Evolutionary conservation across 2,888 invertebrate species (phyloP).

Genomic region (Mellilla xanthometata): DNA sequence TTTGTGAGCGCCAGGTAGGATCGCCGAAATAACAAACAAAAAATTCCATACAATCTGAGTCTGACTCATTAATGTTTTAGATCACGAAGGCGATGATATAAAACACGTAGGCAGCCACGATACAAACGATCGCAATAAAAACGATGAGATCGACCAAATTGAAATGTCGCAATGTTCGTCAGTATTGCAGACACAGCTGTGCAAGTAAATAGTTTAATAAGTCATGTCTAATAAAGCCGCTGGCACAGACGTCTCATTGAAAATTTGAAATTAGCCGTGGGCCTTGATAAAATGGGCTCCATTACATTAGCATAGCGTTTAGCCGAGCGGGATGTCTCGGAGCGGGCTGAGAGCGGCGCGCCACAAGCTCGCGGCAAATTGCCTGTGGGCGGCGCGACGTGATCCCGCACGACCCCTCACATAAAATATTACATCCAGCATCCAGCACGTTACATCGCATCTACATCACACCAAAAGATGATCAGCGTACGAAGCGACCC

Average conservation of each 20-base stretch:
- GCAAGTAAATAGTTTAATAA: slow-evolving; percentile 33
- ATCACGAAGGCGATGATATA: slow-evolving; percentile 21
- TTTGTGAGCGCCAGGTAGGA: slow-evolving; percentile 36
- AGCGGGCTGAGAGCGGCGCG: slow-evolving; percentile 45
- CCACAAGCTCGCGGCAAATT: slow-evolving; percentile 68
- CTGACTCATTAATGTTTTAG: slow-evolving; percentile 31
- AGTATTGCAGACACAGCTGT: slow-evolving; percentile 28
- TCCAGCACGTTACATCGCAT: slow-evolving; percentile 37
- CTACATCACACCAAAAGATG: slow-evolving; percentile 31
- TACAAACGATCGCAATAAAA: slow-evolving; percentile 21
- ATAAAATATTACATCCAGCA: slow-evolving; percentile 66
- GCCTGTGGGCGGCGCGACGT: slow-evolving; percentile 71
- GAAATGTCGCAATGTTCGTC: slow-evolving; percentile 30
- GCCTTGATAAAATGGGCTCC: slow-evolving; percentile 75
- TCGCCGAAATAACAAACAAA: slow-evolving; percentile 27
- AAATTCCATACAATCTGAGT: slow-evolving; percentile 25
- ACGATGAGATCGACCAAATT: slow-evolving; percentile 22
- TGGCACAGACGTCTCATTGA: slow-evolving; percentile 71
- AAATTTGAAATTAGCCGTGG: slow-evolving; percentile 74
- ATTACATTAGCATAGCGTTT: slow-evolving; percentile 80
- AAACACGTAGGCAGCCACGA: slow-evolving; percentile 15
- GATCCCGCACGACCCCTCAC: slow-evolving; percentile 72
- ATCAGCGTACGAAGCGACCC: slow-evolving; percentile 28
- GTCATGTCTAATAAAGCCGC: slow-evolving; percentile 63
- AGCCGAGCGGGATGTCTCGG: slow-evolving; percentile 64